Base-by-base conservation (phyloP, 2,797 vertebrate species). In the Aulostomus chinensis region DNA sequence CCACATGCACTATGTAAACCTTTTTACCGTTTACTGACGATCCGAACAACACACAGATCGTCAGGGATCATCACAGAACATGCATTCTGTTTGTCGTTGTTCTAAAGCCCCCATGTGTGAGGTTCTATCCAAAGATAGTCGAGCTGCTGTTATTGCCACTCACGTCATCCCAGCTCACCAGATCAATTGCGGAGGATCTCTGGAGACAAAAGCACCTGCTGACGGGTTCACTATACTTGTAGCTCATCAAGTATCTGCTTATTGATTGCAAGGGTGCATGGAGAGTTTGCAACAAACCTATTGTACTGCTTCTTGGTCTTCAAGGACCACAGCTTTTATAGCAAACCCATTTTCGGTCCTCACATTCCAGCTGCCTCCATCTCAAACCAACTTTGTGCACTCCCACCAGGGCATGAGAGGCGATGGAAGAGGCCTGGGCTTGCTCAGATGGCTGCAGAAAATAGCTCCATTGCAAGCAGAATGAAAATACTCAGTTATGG, bases 401-500 rank as follows among this genome's bases (percentile, higher is more conserved):
- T 52, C 69, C 51, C 49, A 60, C 54, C 56, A 38, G 46, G 65
- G 47, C 64, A 45, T 21, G 36, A 34, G 42, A 37, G 28, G 42
- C 41, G 43, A 50, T 45, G 32, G 63, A 67, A 42, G 61, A 60
- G 43, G 77, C 43, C 67, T 31, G 63, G 67, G 56, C 85, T 72
- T 76, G 86, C 62, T 70, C 43, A 73, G 59, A 73, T n/a, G 5
- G 74, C 74, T 65, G 70, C 62, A 64, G 62, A 76, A 86, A 86
- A 84, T 81, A 85, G 74, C 80, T 61, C 54, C 35, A 68, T 63
- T 76, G 73, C 65, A 56, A 54, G 59, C 69, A 58, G 68, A 74
- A 79, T 80, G 77, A 86, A 81, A 86, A 74, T 76, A 67, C 61
- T 59, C 35, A 39, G 12, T 64, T 79, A 42, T 5, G 30, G 62